Conservation (phyloP, 1,140 invertebrate species). For the Drosophila malerkotliana region DNA sequence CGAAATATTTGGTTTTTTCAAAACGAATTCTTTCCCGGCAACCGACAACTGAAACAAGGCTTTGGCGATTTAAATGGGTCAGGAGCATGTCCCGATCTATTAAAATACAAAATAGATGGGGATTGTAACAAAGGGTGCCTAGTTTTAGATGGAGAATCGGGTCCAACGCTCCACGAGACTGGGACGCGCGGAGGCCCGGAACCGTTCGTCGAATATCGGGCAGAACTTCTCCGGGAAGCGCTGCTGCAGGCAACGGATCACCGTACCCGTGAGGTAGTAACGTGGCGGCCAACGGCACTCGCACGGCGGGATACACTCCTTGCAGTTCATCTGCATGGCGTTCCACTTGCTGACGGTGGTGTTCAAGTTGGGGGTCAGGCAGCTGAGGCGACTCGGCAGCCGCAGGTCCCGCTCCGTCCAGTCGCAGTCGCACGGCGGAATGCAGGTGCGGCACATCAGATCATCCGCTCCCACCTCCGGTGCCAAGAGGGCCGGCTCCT, state of each 20-base stretch:
- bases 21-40: too few species aligned
- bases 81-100: background rate
- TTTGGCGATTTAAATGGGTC: background rate
- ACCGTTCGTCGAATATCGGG: conserved; percentile 64
- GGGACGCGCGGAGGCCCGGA: conserved; percentile 31
- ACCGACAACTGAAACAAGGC: background rate
- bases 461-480: background rate
- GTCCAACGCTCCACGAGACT: conserved; percentile 66
- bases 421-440: conserved; percentile 64
- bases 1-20: too few species aligned
- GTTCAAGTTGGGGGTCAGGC: conserved; percentile 3
- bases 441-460: conserved; percentile 39
- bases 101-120: background rate
- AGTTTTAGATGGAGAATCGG: conserved; percentile 57
- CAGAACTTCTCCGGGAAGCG: conserved; percentile 68
- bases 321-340: conserved; percentile 22
- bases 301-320: conserved; percentile 60
- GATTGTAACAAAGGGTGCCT: background rate
- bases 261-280: conserved; percentile 68
- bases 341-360: conserved; percentile 35
- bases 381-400: conserved; percentile 52
- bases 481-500: accelerated
- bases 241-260: conserved; percentile 55
- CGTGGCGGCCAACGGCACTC: conserved; percentile 66
- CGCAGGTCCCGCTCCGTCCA: conserved; percentile 40